Conservation (phyloP, 1,140 invertebrate species). For the Drusus annulatus region DNA sequence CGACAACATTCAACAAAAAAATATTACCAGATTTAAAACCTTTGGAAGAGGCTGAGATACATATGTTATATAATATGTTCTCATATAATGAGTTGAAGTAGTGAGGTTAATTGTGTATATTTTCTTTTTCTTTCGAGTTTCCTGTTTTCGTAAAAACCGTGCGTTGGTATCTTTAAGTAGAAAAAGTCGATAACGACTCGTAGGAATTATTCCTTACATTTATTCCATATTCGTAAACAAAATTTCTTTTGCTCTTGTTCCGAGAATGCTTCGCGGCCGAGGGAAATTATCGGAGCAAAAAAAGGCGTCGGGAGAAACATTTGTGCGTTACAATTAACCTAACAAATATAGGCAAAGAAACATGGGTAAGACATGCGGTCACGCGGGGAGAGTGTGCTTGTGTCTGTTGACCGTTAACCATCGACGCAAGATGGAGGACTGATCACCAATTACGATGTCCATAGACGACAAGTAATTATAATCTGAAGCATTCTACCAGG, state of each 20-base stretch:
- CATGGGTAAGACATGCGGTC: neutral
- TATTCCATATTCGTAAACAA: conserved; percentile 5
- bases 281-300: conserved; percentile 10
- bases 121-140: too few species aligned
- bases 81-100: too few species aligned
- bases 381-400: conserved; percentile 8
- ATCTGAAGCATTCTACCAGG: neutral
- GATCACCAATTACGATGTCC: conserved; percentile 43
- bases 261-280: neutral
- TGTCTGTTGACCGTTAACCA: neutral
- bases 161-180: too few species aligned
- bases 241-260: neutral
- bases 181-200: neutral
- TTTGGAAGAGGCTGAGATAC: too few species aligned
- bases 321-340: neutral
- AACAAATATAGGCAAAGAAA: conserved; percentile 49
- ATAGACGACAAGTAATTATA: conserved; percentile 43
- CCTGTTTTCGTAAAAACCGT: too few species aligned
- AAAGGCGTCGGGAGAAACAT: conserved; percentile 8
- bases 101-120: too few species aligned
- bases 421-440: conserved; percentile 4
- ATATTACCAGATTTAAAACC: too few species aligned
- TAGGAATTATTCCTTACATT: neutral
- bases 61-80: too few species aligned
- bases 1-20: neutral